Base-by-base conservation (phyloP, 2,113 vertebrate genomes). In the Dipodomys stephensi region DNA sequence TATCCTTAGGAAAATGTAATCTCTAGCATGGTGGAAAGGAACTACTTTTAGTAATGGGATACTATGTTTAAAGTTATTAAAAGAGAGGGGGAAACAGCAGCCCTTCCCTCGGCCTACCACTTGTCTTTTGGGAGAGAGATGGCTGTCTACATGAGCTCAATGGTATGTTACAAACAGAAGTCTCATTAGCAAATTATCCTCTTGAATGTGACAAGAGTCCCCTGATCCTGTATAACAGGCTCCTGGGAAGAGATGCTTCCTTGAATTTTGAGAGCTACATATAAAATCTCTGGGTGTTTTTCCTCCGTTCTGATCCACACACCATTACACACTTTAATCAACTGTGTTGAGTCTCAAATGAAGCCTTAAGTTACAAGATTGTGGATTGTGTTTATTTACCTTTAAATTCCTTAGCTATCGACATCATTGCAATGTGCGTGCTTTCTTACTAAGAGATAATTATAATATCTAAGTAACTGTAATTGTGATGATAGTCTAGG, bases 311-410 rank as follows among this genome's bases (percentile, higher is more conserved):
- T n/a, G 9, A 68, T 83, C 27, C 23, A 83, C 1, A 88, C 73
- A 20, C 22, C 49, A 87, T 90, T 97, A 94, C 6, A 79, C 53
- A 76, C 3, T 57, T 92, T 81, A 93, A 94, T 91, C 76, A 64
- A 60, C 35, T 57, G 19, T 67, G 39, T 64, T 88, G 91, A 86
- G 80, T 88, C 53, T 62, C 73, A 68, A 91, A 73, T 88, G 80
- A 88, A 91, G 35, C 12, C 64, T 68, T 83, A 88, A 44, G 76
- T 91, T 83, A 83, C 90, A 94, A 25, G 15, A 16, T 16, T 79
- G 10, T 20, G 67, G 32, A 35, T 57, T 57, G 16, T 64, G 79
- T 86, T 93, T 90, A 87, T 80, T 95, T 89, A 92, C 68, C 62
- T 90, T 87, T 77, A 35, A 90, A 68, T 81, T 44, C 49, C 77